Conservation (phyloP, 1,140 invertebrate genomes). For the Trachymyrmex septentrionalis region DNA sequence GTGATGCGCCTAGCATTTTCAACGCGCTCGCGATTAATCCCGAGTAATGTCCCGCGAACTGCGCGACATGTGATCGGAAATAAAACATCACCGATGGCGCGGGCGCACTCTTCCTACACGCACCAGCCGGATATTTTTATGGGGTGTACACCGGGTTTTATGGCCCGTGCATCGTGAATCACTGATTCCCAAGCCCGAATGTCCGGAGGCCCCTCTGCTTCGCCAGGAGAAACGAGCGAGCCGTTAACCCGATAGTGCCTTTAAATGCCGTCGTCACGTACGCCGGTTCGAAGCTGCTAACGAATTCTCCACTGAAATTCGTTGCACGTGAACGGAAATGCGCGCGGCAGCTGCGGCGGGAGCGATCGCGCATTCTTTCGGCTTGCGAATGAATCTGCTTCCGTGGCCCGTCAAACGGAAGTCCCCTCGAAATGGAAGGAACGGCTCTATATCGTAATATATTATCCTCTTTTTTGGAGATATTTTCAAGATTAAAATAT, state of each 20-base stretch:
- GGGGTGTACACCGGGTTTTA: conserved; percentile 64
- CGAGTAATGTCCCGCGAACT: conserved; percentile 70
- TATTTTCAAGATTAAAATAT: not conserved
- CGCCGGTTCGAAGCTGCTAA: conserved; percentile 45
- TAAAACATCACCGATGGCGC: conserved; percentile 48
- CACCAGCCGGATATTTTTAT: conserved; percentile 67
- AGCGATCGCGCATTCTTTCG: conserved; percentile 39
- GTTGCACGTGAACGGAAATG: conserved; percentile 41
- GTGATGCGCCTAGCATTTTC: conserved; percentile 60
- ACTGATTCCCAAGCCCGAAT: conserved; percentile 64
- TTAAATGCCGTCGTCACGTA: conserved; percentile 47
- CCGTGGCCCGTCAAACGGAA: conserved; percentile 1
- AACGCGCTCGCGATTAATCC: conserved; percentile 69
- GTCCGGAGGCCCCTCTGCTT: conserved; percentile 19
- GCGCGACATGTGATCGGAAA: conserved; percentile 63
- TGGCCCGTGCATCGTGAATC: conserved; percentile 65
- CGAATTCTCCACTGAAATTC: conserved; percentile 53
- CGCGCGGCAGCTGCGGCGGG: conserved; percentile 15
- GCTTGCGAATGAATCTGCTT: conserved; percentile 41
- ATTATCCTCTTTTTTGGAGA: not conserved
- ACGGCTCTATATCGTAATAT: not conserved
- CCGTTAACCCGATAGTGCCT: conserved; percentile 68
- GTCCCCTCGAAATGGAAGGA: conserved; percentile 3
- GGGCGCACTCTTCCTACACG: conserved; percentile 19
- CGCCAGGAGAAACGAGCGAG: conserved; percentile 49